Percentiles rank a stretch among this genome's conserved stretches.
phyloP scores from a whole-genome alignment of 2,888 invertebrate genomes.

The Petrolisthes cinctipes region DNA sequence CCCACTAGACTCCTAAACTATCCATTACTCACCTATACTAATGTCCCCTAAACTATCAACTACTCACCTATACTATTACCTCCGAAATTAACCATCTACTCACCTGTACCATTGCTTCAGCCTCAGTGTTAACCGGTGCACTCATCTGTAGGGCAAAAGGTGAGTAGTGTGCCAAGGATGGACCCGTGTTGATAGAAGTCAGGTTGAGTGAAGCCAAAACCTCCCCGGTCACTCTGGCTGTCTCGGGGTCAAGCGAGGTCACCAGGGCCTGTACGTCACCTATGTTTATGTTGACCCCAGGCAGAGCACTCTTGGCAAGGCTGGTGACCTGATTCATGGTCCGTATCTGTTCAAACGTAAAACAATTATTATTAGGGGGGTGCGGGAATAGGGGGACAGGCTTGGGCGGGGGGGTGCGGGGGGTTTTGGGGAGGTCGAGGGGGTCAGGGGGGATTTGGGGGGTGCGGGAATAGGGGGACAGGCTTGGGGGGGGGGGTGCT shows the following conservation, averaged over 20 bases:
- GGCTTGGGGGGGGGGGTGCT: too few relatives aligned
- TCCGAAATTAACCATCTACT: not conserved
- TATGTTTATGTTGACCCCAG: slow-evolving; percentile 50
- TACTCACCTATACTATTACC: too few relatives aligned
- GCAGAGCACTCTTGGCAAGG: slow-evolving; percentile 52
- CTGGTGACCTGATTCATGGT: slow-evolving; percentile 62
- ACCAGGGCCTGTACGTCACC: slow-evolving; percentile 56
- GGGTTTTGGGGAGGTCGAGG: too few relatives aligned
- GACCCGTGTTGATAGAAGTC: slow-evolving; percentile 67
- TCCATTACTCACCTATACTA: too few relatives aligned
- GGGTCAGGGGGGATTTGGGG: too few relatives aligned
- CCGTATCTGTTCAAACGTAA: slow-evolving; percentile 48
- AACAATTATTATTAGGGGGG: too few relatives aligned
- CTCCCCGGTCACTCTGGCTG: slow-evolving; percentile 60
- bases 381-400: too few relatives aligned
- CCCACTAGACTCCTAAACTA: too few relatives aligned
- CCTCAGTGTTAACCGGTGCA: slow-evolving; percentile 67
- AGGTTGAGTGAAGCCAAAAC: slow-evolving; percentile 66
- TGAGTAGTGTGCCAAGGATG: slow-evolving; percentile 60
- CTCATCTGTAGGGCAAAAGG: slow-evolving; percentile 67
- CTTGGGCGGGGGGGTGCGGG: too few relatives aligned
- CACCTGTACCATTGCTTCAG: slow-evolving; percentile 68
- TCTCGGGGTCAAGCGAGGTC: slow-evolving; percentile 61
- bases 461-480: too few relatives aligned
- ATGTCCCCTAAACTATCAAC: too few relatives aligned